Conservation (phyloP, 2,113 vertebrate species). For the Catharus bicknelli region DNA sequence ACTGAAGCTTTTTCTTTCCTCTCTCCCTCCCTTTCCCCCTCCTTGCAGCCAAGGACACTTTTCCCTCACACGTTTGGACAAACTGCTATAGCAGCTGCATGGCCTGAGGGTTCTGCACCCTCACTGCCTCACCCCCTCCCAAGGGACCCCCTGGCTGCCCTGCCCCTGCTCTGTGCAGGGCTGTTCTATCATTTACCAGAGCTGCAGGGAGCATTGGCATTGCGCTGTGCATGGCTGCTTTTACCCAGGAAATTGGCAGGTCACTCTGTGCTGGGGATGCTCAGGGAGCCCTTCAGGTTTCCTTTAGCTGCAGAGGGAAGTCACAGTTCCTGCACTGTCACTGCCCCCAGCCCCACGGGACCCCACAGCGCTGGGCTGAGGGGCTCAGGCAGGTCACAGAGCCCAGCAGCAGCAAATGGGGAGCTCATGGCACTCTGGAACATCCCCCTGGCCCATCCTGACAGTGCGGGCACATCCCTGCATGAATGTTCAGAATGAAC, state of each 20-base stretch:
- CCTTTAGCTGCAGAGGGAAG: not conserved
- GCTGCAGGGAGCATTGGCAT: not conserved
- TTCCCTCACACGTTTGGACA: not conserved
- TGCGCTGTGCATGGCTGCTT: not conserved
- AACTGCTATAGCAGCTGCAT: fast-evolving
- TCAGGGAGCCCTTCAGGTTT: not conserved
- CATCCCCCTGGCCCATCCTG: not conserved
- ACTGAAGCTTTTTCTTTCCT: not conserved
- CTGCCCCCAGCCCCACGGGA: not conserved
- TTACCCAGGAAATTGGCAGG: not conserved
- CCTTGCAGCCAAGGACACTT: not conserved
- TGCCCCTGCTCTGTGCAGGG: not conserved
- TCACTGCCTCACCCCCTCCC: not conserved
- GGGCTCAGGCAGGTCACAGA: fast-evolving
- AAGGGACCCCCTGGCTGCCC: fast-evolving
- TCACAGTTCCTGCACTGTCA: fast-evolving
- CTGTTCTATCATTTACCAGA: fast-evolving
- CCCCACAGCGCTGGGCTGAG: not conserved
- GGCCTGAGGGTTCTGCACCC: not conserved
- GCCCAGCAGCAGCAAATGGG: not conserved
- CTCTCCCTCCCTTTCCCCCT: fast-evolving
- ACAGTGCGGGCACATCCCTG: fast-evolving
- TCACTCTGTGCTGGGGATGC: not conserved
- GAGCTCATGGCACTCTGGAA: fast-evolving
- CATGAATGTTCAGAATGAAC: fast-evolving